Evolutionary conservation across 2,888 invertebrate genomes (phyloP).

Genomic region (Halictus ligatus): DNA sequence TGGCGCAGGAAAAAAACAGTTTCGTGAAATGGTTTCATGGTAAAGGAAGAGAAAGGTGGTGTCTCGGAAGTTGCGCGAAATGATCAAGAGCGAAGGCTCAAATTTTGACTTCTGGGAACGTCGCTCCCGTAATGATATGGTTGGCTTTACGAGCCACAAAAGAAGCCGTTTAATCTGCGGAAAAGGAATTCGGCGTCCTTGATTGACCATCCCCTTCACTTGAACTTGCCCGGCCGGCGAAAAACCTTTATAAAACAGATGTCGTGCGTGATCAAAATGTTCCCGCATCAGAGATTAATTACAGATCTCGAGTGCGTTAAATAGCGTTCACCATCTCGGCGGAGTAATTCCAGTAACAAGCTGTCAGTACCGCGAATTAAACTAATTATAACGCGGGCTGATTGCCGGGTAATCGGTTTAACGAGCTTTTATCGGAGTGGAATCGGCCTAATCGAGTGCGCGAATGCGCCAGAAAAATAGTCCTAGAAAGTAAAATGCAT

Average conservation of each 20-base stretch:
- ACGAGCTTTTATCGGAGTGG: neutral
- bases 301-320: slow-evolving; percentile 4
- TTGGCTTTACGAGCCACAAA: slow-evolving; percentile 28
- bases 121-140: slow-evolving; percentile 30
- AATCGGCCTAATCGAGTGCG: neutral
- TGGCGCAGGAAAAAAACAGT: neutral
- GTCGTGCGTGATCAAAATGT: slow-evolving; percentile 12
- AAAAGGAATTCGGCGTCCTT: slow-evolving; percentile 19
- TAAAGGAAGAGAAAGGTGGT: neutral
- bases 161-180: slow-evolving; percentile 21
- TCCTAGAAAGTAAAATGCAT: neutral
- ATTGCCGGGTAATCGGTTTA: neutral
- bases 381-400: slow-evolving; percentile 1
- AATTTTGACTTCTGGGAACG: slow-evolving; percentile 33
- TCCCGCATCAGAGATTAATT: slow-evolving; percentile 23
- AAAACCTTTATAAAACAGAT: slow-evolving; percentile 10
- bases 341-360: slow-evolving; percentile 20
- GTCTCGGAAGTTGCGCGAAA: neutral
- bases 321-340: neutral
- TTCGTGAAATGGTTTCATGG: neutral
- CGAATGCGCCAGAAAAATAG: neutral
- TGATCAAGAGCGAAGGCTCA: neutral
- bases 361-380: slow-evolving; percentile 5
- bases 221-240: neutral
- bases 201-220: neutral